A percentile compares a stretch with the other conserved stretches of the same genome.
These are phyloP conservation scores for Thripadectes ignobilis DNA, from an alignment of 2,797 vertebrate genomes.

Conservation along the genomic window DNA sequence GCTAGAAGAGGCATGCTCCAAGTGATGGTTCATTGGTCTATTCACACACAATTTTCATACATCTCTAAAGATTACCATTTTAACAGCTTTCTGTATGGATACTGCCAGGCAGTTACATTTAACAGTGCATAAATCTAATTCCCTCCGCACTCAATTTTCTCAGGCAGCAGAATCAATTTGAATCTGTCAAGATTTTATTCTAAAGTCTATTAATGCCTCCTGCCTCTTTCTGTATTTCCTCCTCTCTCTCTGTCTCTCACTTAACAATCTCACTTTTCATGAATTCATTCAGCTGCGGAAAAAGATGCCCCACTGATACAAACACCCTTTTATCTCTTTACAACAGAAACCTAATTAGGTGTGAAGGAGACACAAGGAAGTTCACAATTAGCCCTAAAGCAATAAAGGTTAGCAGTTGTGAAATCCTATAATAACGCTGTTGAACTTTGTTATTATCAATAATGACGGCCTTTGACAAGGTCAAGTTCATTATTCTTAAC, in stretches of 20 bases:
- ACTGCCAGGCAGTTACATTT: constrained; percentile 69
- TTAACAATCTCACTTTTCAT: constrained; percentile 23
- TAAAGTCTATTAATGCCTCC: constrained; percentile 69
- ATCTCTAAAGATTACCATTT: constrained; percentile 73
- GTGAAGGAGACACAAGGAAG: constrained; percentile 67
- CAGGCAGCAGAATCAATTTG: constrained; percentile 75
- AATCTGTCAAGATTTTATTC: constrained; percentile 74
- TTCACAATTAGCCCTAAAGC: constrained; percentile 61
- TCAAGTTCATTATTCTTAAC: constrained; percentile 33
- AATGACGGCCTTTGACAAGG: constrained; percentile 52
- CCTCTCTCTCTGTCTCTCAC: neutral
- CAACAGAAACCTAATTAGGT: constrained; percentile 69
- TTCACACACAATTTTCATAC: constrained; percentile 68
- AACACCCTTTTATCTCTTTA: constrained; percentile 71
- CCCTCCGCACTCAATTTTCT: constrained; percentile 71
- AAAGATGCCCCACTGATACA: constrained; percentile 59
- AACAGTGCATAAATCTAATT: constrained; percentile 75
- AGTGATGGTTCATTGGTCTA: constrained; percentile 52
- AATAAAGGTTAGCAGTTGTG: constrained; percentile 68
- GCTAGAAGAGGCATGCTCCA: constrained; percentile 25
- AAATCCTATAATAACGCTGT: constrained; percentile 56
- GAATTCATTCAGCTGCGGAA: constrained; percentile 51
- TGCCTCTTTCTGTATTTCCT: constrained; percentile 15
- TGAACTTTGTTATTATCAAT: constrained; percentile 60
- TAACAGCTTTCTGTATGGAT: constrained; percentile 69